Conservation (phyloP, 2,797 vertebrate genomes). For the Phyllotis vaccarum region DNA sequence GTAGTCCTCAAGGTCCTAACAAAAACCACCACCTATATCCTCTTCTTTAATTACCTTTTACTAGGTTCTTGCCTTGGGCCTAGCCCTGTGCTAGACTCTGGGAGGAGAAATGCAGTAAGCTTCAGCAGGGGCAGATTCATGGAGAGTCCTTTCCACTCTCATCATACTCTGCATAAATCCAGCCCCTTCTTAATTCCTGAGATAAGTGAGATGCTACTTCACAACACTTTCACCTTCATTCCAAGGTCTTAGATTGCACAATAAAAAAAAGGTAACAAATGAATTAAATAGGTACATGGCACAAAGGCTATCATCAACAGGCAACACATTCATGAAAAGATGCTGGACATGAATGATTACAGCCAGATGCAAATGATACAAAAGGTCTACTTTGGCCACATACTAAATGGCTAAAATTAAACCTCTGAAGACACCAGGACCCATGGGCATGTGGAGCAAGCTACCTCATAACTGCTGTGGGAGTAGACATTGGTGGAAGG, state of each 20-base stretch:
- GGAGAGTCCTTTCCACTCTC: background rate
- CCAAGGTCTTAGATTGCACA: background rate
- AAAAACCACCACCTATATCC: no score
- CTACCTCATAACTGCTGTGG: background rate
- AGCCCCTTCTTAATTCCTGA: background rate
- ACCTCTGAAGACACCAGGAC: constrained; percentile 24
- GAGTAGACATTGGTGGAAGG: background rate
- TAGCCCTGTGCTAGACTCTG: background rate
- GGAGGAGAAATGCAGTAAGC: background rate
- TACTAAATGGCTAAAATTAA: constrained; percentile 22
- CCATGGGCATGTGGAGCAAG: background rate
- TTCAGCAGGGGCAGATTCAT: background rate
- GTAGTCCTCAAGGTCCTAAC: no score
- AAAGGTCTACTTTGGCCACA: background rate
- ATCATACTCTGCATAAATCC: background rate
- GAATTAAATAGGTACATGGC: background rate
- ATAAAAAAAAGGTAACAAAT: background rate
- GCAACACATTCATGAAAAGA: background rate
- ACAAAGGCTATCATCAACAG: background rate
- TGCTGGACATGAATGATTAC: background rate
- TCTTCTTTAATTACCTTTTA: background rate
- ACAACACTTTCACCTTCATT: background rate
- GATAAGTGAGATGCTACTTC: constrained; percentile 7
- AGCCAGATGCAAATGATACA: background rate
- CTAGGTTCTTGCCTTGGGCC: background rate